phyloP scores from a whole-genome alignment of 2,113 vertebrate genomes.

The Stercorarius parasiticus region DNA sequence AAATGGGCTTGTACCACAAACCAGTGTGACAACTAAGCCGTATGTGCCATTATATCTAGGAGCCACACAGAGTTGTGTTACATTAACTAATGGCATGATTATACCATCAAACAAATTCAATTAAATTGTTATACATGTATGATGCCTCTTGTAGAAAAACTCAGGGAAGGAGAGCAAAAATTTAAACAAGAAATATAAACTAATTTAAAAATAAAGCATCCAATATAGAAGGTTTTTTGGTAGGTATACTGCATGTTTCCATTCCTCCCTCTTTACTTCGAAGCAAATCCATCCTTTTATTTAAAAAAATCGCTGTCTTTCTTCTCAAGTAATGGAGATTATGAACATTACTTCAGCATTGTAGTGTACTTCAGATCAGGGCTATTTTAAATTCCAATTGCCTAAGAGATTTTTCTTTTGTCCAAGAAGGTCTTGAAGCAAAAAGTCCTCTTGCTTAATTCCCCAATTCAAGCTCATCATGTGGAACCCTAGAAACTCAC shows the following conservation, averaged over 20 bases:
- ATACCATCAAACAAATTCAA: neutral
- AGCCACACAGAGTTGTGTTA: neutral
- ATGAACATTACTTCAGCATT: neutral
- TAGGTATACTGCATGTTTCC: neutral
- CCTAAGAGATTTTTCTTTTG: neutral
- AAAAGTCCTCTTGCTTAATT: neutral
- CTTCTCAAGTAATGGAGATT: neutral
- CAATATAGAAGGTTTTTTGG: neutral
- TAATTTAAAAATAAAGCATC: neutral
- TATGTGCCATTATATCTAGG: neutral
- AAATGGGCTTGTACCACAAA: neutral
- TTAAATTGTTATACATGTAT: neutral
- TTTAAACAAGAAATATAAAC: neutral
- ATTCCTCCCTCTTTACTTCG: neutral
- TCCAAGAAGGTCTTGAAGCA: neutral
- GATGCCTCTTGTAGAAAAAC: neutral
- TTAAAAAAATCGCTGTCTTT: neutral
- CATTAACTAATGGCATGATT: neutral
- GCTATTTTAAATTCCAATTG: neutral
- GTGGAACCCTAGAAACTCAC: neutral
- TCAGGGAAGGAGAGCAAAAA: neutral
- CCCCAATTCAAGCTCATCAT: neutral
- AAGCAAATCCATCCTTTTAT: neutral
- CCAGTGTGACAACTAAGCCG: neutral
- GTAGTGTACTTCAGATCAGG: neutral